A percentile compares a stretch with the other conserved stretches of the same genome.
These are phyloP conservation scores for Thomomys bottae DNA, from an alignment of 2,113 vertebrate species.

Conservation along the genomic window DNA sequence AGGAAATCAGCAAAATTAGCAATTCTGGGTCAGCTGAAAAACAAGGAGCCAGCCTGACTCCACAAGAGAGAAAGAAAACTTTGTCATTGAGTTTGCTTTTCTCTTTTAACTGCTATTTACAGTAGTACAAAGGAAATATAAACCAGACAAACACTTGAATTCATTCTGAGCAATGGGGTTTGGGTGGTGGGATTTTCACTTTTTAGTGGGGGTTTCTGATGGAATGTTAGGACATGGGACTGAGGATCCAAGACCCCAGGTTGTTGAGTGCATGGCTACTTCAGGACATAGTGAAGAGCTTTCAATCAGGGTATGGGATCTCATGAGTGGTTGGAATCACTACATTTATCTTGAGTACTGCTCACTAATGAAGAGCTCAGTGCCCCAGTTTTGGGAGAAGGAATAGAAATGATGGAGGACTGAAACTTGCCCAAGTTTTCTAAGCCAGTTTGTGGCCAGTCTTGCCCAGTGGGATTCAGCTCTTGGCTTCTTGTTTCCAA, in stretches of 20 bases:
- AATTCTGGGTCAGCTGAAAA: conserved; percentile 76
- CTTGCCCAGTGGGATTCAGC: neutral
- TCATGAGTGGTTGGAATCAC: neutral
- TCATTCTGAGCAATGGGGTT: neutral
- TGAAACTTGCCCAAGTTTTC: neutral
- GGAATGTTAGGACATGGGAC: neutral
- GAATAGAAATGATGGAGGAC: neutral
- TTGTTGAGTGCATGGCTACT: neutral
- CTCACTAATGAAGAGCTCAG: neutral
- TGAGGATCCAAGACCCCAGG: neutral
- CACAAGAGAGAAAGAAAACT: conserved; percentile 65
- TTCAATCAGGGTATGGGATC: neutral
- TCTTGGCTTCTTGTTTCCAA: neutral
- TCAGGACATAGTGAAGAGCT: neutral
- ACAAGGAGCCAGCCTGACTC: conserved; percentile 45
- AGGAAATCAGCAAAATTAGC: conserved; percentile 78
- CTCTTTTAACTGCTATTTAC: conserved; percentile 46
- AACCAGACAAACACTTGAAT: conserved; percentile 29
- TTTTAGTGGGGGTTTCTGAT: neutral
- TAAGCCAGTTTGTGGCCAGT: neutral
- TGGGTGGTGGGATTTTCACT: neutral
- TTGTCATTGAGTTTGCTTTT: conserved; percentile 60
- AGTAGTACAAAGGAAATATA: conserved; percentile 38
- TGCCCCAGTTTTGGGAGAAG: neutral
- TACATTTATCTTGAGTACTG: neutral